Conservation (phyloP, 2,888 invertebrate species). For the Mesorhabditis belari region DNA sequence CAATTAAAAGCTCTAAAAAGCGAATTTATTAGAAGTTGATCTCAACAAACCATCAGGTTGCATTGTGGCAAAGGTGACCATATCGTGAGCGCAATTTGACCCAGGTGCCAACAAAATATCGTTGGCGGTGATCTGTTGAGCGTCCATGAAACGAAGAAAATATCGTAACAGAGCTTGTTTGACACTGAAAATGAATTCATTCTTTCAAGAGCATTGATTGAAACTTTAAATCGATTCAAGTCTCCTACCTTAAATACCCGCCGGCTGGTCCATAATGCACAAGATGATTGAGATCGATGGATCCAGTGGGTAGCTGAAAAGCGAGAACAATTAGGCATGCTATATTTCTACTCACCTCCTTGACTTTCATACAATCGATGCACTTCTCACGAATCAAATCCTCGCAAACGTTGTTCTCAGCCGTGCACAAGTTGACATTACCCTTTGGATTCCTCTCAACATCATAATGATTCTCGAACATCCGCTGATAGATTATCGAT, state of each 20-base stretch:
- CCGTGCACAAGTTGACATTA: slow-evolving; percentile 38
- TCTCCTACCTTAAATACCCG: not conserved
- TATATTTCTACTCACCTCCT: not conserved
- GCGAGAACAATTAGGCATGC: too few relatives aligned
- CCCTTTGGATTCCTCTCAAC: slow-evolving; percentile 11
- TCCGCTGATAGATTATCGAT: not conserved
- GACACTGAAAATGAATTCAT: slow-evolving; percentile 9
- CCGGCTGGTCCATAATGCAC: slow-evolving; percentile 3
- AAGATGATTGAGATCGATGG: not conserved
- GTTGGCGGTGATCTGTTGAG: slow-evolving; percentile 9
- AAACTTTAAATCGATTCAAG: not conserved
- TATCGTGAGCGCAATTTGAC: slow-evolving; percentile 34
- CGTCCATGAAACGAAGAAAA: slow-evolving; percentile 22
- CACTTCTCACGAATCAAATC: slow-evolving; percentile 27
- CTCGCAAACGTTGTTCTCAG: slow-evolving; percentile 38
- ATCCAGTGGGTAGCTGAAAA: too few relatives aligned
- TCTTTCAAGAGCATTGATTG: not conserved
- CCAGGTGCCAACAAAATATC: slow-evolving; percentile 32
- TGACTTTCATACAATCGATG: not conserved
- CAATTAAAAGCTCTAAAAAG: slow-evolving; percentile 45
- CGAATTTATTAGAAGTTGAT: not conserved
- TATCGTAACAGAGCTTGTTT: slow-evolving; percentile 21
- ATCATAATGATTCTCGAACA: not conserved
- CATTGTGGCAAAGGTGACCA: slow-evolving; percentile 29
- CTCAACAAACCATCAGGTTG: slow-evolving; percentile 24